phyloP scores from a whole-genome alignment of 2,797 vertebrate species.

The Danio albolineatus region DNA sequence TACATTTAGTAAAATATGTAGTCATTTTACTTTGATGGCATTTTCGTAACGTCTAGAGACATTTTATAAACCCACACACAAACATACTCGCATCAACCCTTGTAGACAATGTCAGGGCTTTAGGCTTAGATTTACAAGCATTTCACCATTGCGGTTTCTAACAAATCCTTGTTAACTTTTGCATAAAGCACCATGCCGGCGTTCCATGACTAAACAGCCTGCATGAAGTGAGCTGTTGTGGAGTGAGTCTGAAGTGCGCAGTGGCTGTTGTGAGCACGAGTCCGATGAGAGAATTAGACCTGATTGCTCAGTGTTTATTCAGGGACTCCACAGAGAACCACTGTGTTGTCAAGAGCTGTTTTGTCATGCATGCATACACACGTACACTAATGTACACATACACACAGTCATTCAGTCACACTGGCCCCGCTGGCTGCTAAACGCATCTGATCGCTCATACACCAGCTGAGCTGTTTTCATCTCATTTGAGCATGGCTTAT shows the following conservation, averaged over 20 bases:
- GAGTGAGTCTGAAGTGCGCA: neutral
- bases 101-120: neutral
- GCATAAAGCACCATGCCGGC: neutral
- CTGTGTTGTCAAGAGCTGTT: constrained; percentile 27
- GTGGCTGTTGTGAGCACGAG: constrained; percentile 31
- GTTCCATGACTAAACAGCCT: neutral
- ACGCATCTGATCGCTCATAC: constrained; percentile 5
- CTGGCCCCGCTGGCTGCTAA: neutral
- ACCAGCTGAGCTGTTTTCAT: neutral
- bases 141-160: neutral
- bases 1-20: too few species aligned
- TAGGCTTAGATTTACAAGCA: neutral
- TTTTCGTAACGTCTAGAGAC: neutral
- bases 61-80: neutral
- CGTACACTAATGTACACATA: neutral
- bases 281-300: constrained; percentile 31
- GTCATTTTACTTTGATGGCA: neutral
- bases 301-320: constrained; percentile 33
- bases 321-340: constrained; percentile 19
- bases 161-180: neutral
- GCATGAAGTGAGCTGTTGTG: neutral
- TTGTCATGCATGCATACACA: constrained; percentile 16
- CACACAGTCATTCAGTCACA: neutral
- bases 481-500: constrained; percentile 13
- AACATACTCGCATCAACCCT: neutral